These are phyloP conservation scores for Argopecten irradians DNA, from an alignment of 1,140 invertebrate species.

Conservation along the genomic window DNA sequence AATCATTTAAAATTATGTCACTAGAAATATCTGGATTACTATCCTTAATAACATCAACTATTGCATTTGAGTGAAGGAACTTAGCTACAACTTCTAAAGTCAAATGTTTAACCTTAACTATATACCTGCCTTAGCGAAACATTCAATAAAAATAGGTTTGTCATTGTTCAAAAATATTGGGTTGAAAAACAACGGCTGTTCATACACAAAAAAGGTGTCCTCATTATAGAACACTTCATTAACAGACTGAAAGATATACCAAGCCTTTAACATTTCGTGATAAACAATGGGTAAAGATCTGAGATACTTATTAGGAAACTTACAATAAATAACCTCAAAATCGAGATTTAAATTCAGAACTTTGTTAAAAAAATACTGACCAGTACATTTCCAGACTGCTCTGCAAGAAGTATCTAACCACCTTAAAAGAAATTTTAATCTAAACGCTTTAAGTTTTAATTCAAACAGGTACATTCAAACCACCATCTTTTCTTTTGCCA, in stretches of 20 bases:
- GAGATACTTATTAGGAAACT: neutral
- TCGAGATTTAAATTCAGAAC: conserved; percentile 17
- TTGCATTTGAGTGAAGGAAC: neutral
- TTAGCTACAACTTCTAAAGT: neutral
- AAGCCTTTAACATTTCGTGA: conserved; percentile 28
- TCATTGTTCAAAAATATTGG: neutral
- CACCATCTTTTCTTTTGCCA: conserved; percentile 19
- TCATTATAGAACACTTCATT: neutral
- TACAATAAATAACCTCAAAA: neutral
- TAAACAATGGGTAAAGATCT: conserved; percentile 25
- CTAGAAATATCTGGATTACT: too few species aligned
- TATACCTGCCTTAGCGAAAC: conserved; percentile 1
- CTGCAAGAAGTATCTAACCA: neutral
- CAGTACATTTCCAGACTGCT: conserved; percentile 27
- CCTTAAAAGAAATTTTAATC: conserved; percentile 30
- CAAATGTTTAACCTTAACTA: neutral
- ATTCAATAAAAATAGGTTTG: conserved; percentile 25
- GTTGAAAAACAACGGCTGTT: conserved; percentile 32
- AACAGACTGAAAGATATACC: neutral
- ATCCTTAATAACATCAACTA: too few species aligned
- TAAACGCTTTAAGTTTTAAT: conserved; percentile 24
- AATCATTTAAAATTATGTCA: too few species aligned
- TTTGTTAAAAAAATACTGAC: conserved; percentile 14
- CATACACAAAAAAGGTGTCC: neutral
- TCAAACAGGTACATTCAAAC: conserved; percentile 30